These are phyloP conservation scores for Actinernus sp. DNA, from an alignment of 92 coral and sea anemone species.

Conservation along the genomic window DNA sequence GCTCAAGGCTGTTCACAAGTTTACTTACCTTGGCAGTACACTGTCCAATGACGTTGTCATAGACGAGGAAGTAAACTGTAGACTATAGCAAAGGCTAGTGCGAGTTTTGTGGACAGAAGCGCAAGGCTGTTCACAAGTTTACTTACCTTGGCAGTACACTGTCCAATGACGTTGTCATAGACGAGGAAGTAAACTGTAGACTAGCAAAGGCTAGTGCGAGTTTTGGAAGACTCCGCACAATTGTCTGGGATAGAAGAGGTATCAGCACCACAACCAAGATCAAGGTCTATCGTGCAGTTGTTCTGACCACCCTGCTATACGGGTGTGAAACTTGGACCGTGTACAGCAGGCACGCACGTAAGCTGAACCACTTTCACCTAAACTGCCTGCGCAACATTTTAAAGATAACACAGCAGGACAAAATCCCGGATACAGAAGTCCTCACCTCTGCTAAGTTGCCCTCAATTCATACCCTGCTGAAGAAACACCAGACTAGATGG, in stretches of 20 bases:
- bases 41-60: too few species aligned
- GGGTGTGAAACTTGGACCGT: slow-evolving; percentile 45
- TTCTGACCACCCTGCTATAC: slow-evolving; percentile 30
- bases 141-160: slow-evolving; percentile 58
- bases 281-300: slow-evolving; percentile 30
- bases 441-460: background rate
- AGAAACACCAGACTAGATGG: slow-evolving; percentile 26
- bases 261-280: slow-evolving; percentile 13
- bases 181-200: slow-evolving; percentile 25
- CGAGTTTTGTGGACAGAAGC: too few species aligned
- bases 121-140: slow-evolving; percentile 26
- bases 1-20: too few species aligned
- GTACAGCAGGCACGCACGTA: slow-evolving; percentile 36
- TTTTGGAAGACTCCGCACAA: slow-evolving; percentile 23
- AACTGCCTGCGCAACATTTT: slow-evolving; percentile 6
- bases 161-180: slow-evolving; percentile 18
- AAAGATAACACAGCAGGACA: slow-evolving; percentile 25
- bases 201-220: slow-evolving; percentile 41
- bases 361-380: slow-evolving; percentile 36
- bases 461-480: slow-evolving; percentile 21
- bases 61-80: too few species aligned
- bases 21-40: too few species aligned
- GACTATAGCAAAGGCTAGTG: too few species aligned
- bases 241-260: slow-evolving; percentile 31
- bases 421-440: slow-evolving; percentile 26